Evolutionary conservation across 1,140 invertebrate species (phyloP), one percentile per base, ranked within the genome.

Genomic region (Stegodyphus mimosarum): DNA sequence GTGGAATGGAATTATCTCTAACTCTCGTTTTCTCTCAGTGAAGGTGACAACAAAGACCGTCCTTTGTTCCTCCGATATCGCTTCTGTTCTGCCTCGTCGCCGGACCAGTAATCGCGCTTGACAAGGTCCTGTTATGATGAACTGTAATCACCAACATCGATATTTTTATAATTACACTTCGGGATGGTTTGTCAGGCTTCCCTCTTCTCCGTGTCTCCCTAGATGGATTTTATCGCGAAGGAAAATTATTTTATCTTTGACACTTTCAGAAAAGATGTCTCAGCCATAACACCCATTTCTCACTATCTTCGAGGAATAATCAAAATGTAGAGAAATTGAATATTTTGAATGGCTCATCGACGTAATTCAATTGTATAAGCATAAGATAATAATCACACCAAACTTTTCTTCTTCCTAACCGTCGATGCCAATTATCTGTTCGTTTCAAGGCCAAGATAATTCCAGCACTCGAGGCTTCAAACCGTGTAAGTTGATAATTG

Each of bases 111-210:
- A 33, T 33, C 33, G 33, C 33, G 33, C 33, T 33, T 33, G 33
- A 33, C 33, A 33, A 33, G 33, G 33, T 33, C 33, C 33, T 33
- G 33, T 33, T 33, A 33, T 33, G 33, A 33, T 33, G 33, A 33
- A 33, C 33, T 33, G 33, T 33, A 60, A 74, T 74, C 72, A 60
- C 7, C 72, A 18, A 15, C 51, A 13, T 53, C 72, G 51, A 74
- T 74, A 74, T 74, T 74, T 74, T 74, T 48, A 15, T 74, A 60
- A 74, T 74, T 74, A 63, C 33, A 55, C 51, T 33, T 5, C 33
- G 6, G 51, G 51, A 60, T 51, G 72, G 60, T 55, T 50, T 5
- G 50, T 71, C 13, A n/a, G n/a, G 2, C n/a, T 33, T 33, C 33
- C 3, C 33, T 33, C 33, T 33, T 33, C 33, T 33, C 33, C 33